These are phyloP conservation scores for Solenopsis fugax DNA, from an alignment of 1,140 invertebrate genomes.

Conservation along the genomic window DNA sequence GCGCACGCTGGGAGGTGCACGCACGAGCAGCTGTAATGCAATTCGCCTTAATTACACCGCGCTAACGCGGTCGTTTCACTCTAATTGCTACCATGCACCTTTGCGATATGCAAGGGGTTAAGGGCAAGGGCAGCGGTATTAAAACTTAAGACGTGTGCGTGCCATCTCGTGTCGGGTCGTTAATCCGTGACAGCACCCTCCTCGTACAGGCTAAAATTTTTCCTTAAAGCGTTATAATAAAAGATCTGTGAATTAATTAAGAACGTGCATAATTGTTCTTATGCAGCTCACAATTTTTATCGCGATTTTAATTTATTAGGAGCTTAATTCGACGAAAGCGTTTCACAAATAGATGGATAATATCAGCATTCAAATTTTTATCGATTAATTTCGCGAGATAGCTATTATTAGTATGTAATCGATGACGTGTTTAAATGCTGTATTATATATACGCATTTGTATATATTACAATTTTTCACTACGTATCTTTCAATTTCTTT, in stretches of 20 bases:
- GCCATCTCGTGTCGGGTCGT: background rate
- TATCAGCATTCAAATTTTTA: slow-evolving; percentile 1
- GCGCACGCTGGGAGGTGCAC: slow-evolving; percentile 9
- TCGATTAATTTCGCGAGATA: background rate
- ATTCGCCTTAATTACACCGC: slow-evolving; percentile 66
- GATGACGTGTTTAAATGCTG: background rate
- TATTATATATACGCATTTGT: background rate
- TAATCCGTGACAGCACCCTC: slow-evolving; percentile 61
- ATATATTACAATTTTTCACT: background rate
- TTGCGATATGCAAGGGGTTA: slow-evolving; percentile 63
- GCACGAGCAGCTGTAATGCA: slow-evolving; percentile 53
- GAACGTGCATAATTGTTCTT: background rate
- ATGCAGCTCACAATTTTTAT: too few relatives aligned
- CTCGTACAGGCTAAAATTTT: slow-evolving; percentile 31
- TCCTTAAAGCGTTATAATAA: slow-evolving; percentile 30
- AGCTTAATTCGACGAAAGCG: slow-evolving; percentile 26
- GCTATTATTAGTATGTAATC: background rate
- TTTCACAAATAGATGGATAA: background rate
- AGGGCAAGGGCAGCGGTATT: slow-evolving; percentile 53
- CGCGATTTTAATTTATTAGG: background rate
- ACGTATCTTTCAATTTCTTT: background rate
- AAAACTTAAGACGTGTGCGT: slow-evolving; percentile 38
- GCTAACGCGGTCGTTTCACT: slow-evolving; percentile 52
- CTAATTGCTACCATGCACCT: slow-evolving; percentile 61
- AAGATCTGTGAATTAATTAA: slow-evolving; percentile 54